A percentile compares a stretch with the other conserved stretches of the same genome.
phyloP scores from a whole-genome alignment of 2,797 vertebrate genomes.

The Enteromius unitaeniatus region DNA sequence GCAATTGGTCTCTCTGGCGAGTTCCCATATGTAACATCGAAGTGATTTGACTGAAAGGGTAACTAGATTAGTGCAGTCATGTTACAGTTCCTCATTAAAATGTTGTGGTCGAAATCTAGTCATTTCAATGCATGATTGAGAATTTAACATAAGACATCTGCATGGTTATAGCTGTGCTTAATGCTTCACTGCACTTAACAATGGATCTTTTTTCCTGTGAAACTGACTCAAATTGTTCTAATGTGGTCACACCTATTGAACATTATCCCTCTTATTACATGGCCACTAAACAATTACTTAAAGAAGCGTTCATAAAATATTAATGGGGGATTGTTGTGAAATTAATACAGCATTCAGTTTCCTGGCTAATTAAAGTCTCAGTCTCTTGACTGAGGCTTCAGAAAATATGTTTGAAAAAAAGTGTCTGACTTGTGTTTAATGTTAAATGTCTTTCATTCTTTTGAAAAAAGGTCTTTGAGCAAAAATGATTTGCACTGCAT shows the following conservation, averaged over 20 bases:
- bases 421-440: slow-evolving; percentile 6
- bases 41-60: no score
- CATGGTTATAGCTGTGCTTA: no score
- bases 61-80: no score
- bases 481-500: slow-evolving; percentile 9
- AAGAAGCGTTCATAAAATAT: neutral
- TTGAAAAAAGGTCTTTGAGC: neutral
- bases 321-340: neutral
- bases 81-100: no score
- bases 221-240: neutral
- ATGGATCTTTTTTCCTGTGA: neutral
- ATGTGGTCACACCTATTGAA: neutral
- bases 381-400: neutral
- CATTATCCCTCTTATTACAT: neutral
- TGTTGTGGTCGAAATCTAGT: no score
- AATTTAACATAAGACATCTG: no score
- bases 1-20: no score
- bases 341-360: neutral
- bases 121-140: no score
- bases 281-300: neutral
- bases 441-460: slow-evolving; percentile 10
- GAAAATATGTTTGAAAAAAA: neutral
- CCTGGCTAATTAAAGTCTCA: neutral
- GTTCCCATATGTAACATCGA: no score
- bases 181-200: no score